These are phyloP conservation scores for Yoshiicerus persimilis DNA, from an alignment of 1,140 invertebrate genomes.

Conservation along the genomic window DNA sequence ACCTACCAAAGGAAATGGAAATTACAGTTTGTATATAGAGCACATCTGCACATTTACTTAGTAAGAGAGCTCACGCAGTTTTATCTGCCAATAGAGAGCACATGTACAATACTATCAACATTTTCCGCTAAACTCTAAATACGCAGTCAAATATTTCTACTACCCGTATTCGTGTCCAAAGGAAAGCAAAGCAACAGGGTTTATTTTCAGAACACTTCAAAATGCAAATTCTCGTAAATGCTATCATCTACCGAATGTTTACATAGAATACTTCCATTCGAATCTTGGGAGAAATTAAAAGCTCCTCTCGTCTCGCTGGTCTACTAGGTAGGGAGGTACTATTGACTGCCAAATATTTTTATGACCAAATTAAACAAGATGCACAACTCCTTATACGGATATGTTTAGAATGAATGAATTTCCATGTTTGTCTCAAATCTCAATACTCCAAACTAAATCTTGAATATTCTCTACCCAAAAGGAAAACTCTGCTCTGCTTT, in stretches of 20 bases:
- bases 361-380: not conserved
- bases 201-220: not conserved
- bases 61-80: not conserved
- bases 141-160: not conserved
- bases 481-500: no score
- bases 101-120: no score
- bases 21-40: not conserved
- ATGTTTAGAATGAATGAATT: not conserved
- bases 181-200: not conserved
- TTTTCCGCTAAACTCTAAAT: no score
- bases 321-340: no score
- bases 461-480: not conserved
- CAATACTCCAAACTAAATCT: not conserved
- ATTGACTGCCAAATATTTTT: not conserved
- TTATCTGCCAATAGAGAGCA: not conserved
- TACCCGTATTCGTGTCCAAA: not conserved
- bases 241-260: not conserved
- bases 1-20: not conserved
- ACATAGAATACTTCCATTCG: not conserved
- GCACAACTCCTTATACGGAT: not conserved
- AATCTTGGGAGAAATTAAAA: not conserved
- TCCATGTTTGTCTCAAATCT: not conserved
- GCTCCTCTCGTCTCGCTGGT: no score
- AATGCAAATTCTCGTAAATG: not conserved
- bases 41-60: not conserved